Conservation (phyloP, 1,140 invertebrate genomes). For the Dryas iulia region DNA sequence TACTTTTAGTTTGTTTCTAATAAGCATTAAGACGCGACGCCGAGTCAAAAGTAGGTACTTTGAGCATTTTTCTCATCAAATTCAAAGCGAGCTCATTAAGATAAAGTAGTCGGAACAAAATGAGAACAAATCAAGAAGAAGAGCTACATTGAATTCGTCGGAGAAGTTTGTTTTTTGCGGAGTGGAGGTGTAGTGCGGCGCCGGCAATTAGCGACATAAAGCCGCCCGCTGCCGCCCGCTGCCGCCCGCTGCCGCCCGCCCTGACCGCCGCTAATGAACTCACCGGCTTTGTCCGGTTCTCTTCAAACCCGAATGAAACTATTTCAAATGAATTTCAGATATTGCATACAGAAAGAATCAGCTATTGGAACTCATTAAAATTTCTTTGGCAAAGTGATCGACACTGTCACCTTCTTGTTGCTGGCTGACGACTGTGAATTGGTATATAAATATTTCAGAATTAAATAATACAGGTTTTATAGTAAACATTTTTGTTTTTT, state of each 20-base stretch:
- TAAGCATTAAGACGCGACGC: not conserved
- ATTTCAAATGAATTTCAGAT: not conserved
- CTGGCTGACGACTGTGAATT: not conserved
- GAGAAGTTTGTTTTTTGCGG: not conserved
- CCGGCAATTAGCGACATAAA: not conserved
- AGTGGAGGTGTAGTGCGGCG: not conserved
- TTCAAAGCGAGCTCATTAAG: not conserved
- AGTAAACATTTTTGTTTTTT: too few species aligned
- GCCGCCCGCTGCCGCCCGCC: too few species aligned
- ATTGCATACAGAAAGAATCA: not conserved
- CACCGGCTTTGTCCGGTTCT: not conserved
- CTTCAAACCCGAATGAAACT: not conserved
- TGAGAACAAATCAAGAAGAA: not conserved
- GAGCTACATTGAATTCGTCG: not conserved
- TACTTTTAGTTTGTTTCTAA: not conserved
- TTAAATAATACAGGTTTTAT: too few species aligned
- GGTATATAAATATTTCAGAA: too few species aligned
- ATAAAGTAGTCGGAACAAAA: constrained; percentile 1
- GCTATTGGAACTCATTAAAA: not conserved
- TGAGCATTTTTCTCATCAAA: not conserved
- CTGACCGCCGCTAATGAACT: not conserved
- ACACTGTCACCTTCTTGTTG: not conserved
- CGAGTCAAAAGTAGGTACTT: not conserved
- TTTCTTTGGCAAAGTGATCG: not conserved
- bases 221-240: too few species aligned